Evolutionary conservation across 2,888 invertebrate genomes (phyloP).

Genomic region (Zele albiditarsus): DNA sequence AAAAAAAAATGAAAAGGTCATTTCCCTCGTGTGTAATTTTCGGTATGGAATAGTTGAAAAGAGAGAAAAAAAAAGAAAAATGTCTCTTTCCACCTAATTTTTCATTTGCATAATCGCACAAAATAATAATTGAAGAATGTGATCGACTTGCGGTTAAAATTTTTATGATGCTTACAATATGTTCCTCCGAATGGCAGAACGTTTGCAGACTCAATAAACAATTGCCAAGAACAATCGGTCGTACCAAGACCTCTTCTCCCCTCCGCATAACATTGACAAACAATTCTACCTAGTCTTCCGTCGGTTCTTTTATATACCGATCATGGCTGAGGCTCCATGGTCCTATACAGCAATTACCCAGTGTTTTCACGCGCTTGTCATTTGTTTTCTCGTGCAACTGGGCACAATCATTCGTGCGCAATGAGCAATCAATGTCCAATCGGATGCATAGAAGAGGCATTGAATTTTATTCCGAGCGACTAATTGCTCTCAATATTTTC

Average conservation of each 20-base stretch:
- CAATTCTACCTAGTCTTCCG: slow-evolving; percentile 45
- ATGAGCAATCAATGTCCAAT: slow-evolving; percentile 34
- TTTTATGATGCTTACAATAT: slow-evolving; percentile 16
- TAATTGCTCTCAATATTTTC: slow-evolving; percentile 34
- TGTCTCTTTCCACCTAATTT: background rate
- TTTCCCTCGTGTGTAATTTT: background rate
- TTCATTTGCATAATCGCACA: background rate
- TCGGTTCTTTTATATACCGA: slow-evolving; percentile 43
- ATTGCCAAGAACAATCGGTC: slow-evolving; percentile 31
- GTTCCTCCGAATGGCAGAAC: slow-evolving; percentile 10
- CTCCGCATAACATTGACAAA: slow-evolving; percentile 47
- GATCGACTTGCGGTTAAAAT: background rate
- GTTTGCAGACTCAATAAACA: slow-evolving; percentile 12
- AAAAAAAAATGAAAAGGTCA: background rate
- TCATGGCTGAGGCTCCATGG: slow-evolving; percentile 42
- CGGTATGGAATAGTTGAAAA: background rate
- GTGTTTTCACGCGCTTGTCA: slow-evolving; percentile 58
- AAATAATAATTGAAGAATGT: slow-evolving; percentile 4
- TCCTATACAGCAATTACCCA: slow-evolving; percentile 39
- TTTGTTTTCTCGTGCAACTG: slow-evolving; percentile 62
- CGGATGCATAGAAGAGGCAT: slow-evolving; percentile 23
- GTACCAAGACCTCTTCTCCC: slow-evolving; percentile 26
- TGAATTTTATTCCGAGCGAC: slow-evolving; percentile 19
- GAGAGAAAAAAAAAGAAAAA: background rate
- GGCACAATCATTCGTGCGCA: slow-evolving; percentile 57